Conservation (phyloP, 1,140 invertebrate species). For the Sitophilus oryzae region DNA sequence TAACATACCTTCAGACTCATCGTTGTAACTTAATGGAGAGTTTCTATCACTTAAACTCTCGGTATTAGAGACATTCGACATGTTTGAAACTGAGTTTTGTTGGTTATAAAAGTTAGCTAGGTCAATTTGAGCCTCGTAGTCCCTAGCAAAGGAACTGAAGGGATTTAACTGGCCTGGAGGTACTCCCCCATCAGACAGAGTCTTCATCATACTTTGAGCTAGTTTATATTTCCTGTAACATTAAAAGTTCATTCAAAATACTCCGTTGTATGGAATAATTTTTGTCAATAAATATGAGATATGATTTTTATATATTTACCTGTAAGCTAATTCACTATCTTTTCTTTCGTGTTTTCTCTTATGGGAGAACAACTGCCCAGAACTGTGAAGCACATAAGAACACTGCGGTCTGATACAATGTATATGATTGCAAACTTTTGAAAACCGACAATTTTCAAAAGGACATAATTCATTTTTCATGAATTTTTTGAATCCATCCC, state of each 20-base stretch:
- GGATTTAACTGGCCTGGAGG: conserved; percentile 9
- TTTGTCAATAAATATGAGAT: no score
- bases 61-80: conserved; percentile 39
- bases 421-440: conserved; percentile 93
- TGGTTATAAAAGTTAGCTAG: conserved; percentile 35
- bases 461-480: conserved; percentile 94
- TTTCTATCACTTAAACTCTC: conserved; percentile 41
- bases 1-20: conserved; percentile 33
- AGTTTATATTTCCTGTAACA: conserved; percentile 69
- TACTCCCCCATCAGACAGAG: conserved; percentile 35
- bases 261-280: no score
- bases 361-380: conserved; percentile 94
- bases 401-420: conserved; percentile 95
- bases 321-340: conserved; percentile 78
- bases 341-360: conserved; percentile 94
- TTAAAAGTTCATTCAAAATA: no score
- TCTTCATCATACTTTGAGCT: conserved; percentile 45
- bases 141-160: conserved; percentile 24
- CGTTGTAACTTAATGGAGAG: conserved; percentile 40
- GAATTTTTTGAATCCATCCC: conserved; percentile 98
- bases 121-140: conserved; percentile 37
- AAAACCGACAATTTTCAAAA: conserved; percentile 87
- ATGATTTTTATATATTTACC: no score
- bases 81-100: conserved; percentile 28
- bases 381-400: conserved; percentile 92